Base-by-base conservation (phyloP, 2,797 vertebrate species). In the Periparus ater region DNA sequence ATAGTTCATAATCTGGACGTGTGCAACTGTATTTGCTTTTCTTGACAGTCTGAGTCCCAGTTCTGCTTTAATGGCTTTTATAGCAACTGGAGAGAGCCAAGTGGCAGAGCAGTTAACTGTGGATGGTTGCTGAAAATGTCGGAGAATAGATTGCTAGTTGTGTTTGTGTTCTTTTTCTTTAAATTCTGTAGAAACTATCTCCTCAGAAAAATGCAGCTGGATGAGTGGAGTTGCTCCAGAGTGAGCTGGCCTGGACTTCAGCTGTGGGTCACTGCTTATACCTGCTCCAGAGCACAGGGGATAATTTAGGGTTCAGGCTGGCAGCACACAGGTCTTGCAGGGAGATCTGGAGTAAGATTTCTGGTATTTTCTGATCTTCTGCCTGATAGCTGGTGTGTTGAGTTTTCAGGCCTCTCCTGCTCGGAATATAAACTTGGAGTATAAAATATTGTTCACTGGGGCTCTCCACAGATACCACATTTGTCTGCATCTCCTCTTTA, bases 401-500 rank as follows among this genome's bases (percentile, higher is more conserved):
- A 58, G 20, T 36, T 68, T 72, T 78, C 34, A 81, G 57, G 7
- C 22, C 9, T 85, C 10, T 60, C 13, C 36, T 80, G 14, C 51
- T 34, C 0, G 1, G 38, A 48, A 26, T 30, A 65, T 63, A n/a
- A 81, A 25, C 9, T 66, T 48, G 8, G 22, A 48, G 9, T 38
- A 30, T 36, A 53, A 88, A 85, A 47, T 48, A 40, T 25, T 27
- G 21, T 7, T 3, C 36, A 54, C 20, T 7, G 32, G 44, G 15
- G 34, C 19, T 17, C 11, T 77, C 44, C 60, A 17, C 21, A 42
- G 23, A 12, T 54, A 29, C 11, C 45, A 16, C 2, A 2, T 14
- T n/a, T 29, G 7, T 22, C n/a, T 54, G 16, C 20, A 58, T 19
- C 16, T 65, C 17, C 0, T 0, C 7, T 72, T 78, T 5, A 61